Evolutionary conservation across 2,797 vertebrate genomes (phyloP).

Genomic region (Columba guinea): DNA sequence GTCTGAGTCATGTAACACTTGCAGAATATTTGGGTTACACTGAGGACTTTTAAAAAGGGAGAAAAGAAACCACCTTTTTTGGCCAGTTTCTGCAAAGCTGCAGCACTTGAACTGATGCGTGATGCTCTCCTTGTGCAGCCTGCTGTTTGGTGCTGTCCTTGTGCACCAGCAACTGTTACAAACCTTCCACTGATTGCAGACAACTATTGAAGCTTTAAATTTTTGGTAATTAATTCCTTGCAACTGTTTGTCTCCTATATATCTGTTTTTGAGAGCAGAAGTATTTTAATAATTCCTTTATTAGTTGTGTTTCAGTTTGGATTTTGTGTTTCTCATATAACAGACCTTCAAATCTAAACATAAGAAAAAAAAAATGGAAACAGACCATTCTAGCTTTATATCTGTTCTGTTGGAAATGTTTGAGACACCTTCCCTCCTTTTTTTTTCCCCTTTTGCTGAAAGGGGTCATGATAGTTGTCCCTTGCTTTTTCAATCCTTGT

Average conservation of each 20-base stretch:
- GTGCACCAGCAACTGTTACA: not conserved
- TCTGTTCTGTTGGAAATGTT: not conserved
- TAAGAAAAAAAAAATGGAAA: not conserved
- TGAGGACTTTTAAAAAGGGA: not conserved
- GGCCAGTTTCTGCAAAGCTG: not conserved
- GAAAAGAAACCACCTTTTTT: not conserved
- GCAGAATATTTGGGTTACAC: not conserved
- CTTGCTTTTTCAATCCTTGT: not conserved
- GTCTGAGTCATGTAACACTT: not conserved
- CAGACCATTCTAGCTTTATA: not conserved
- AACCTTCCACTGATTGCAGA: not conserved
- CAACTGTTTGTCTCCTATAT: not conserved
- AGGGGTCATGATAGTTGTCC: not conserved
- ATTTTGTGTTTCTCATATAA: not conserved
- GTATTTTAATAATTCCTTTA: not conserved
- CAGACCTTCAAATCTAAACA: not conserved
- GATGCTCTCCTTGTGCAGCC: not conserved
- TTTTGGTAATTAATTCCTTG: not conserved
- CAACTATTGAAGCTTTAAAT: not conserved
- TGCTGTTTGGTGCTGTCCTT: not conserved
- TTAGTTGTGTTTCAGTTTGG: not conserved
- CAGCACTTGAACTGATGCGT: not conserved
- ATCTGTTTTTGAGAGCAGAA: not conserved
- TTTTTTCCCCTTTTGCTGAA: fast-evolving
- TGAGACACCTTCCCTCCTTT: fast-evolving